Base-by-base conservation (phyloP, 2,888 invertebrate genomes). In the Theretra japonica region DNA sequence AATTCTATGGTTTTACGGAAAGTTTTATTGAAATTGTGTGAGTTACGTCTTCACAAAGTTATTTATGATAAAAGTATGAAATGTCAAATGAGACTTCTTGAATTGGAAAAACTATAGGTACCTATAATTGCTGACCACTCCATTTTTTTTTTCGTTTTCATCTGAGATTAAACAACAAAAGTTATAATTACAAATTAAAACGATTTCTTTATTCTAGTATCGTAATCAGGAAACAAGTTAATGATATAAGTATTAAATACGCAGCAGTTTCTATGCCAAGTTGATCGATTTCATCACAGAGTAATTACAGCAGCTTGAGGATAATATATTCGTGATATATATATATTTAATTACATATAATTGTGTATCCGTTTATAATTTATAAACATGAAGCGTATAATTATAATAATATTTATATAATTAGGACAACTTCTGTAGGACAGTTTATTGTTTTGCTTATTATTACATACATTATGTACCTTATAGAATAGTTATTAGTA, bases 271-370 rank as follows among this genome's bases (percentile, higher is more conserved):
- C 23, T 65, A n/a, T 62, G 17, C 41, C 65, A 65, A 23, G 23
- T 65, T 25, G 65, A 65, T 65, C 48, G 48, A 65, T 65, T 65
- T 65, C 65, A 65, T 48, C 48, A 65, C 48, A 48, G 23, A 21
- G 23, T 65, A 65, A 65, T 48, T 48, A 65, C 48, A 65, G 41
- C 48, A 23, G 48, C 41, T 65, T 23, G 65, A 65, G 65, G 21
- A 65, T 48, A 65, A 65, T 48, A 48, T 65, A 48, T 65, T 65
- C 48, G 21, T 48, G 23, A 25, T 48, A 48, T 65, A 65, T 65
- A 28, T 28, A 48, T 25, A 65, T 48, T 48, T 41, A 41, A 65
- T 48, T 65, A 65, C 17, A 48, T 48, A 23, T 48, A 41, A 41
- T 65, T 65, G 65, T 48, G 23, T 48, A 65, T 65, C 48, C 21